These are phyloP conservation scores for Drosophila neocordata DNA, from an alignment of 1,140 invertebrate species.

Conservation along the genomic window DNA sequence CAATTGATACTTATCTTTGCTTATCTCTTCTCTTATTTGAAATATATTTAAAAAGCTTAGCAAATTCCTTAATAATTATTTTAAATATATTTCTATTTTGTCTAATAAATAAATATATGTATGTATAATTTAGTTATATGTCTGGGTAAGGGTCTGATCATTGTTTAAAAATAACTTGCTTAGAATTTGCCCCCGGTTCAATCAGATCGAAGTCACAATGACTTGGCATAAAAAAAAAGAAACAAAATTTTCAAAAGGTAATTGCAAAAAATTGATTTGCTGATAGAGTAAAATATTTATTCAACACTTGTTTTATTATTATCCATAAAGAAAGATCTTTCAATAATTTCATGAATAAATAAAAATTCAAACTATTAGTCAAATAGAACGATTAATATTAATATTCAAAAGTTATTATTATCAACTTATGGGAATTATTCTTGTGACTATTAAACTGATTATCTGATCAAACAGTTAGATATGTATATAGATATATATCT, in stretches of 20 bases:
- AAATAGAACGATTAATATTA: no score
- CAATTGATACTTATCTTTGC: not conserved
- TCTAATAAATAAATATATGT: not conserved
- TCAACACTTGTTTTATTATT: not conserved
- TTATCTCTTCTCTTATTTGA: no score
- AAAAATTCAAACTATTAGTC: no score
- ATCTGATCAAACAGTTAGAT: no score
- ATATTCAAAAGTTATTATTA: no score
- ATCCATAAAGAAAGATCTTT: not conserved
- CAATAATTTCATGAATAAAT: no score
- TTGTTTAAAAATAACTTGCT: constrained; percentile 1
- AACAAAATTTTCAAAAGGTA: not conserved
- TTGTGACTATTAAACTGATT: no score
- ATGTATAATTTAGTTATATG: no score
- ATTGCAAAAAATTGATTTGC: not conserved
- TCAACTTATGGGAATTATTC: no score
- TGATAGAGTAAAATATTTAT: not conserved
- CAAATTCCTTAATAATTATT: not conserved
- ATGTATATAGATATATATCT: no score
- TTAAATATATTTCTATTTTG: not conserved
- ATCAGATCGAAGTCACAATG: not conserved
- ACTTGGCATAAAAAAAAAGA: not conserved
- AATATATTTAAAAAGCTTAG: no score
- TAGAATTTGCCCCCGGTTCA: not conserved
- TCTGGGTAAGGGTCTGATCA: not conserved